phyloP scores from a whole-genome alignment of 2,113 vertebrate genomes.

The Aythya baeri region DNA sequence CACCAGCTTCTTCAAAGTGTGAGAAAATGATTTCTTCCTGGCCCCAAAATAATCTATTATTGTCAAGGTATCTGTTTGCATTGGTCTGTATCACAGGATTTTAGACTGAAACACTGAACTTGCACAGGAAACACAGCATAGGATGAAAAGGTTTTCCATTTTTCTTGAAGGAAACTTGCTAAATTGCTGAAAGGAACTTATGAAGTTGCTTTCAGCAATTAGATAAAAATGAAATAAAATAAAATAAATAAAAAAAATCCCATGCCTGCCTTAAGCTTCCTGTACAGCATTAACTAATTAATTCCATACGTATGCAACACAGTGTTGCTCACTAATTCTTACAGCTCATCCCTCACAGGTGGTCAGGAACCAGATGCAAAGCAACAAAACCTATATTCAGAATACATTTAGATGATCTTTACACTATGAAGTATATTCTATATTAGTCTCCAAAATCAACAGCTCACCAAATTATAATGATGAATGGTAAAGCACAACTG shows the following conservation, averaged over 20 bases:
- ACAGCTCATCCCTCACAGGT: background rate
- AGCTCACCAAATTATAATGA: background rate
- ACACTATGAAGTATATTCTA: background rate
- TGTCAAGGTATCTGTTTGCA: background rate
- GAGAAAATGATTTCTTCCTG: constrained; percentile 41
- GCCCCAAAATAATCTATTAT: constrained; percentile 4
- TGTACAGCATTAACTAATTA: background rate
- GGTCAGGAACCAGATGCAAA: background rate
- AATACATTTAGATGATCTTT: background rate
- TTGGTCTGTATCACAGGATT: background rate
- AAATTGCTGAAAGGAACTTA: background rate
- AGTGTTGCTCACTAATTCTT: background rate
- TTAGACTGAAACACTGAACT: background rate
- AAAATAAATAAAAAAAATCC: no score
- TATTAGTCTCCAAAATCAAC: background rate
- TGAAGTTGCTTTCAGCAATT: background rate
- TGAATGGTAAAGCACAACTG: background rate
- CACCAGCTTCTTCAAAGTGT: background rate
- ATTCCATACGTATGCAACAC: no score
- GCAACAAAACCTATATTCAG: background rate
- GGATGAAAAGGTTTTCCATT: background rate
- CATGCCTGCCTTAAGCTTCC: background rate
- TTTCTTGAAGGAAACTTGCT: background rate
- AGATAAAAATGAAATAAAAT: background rate
- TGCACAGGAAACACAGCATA: background rate